These are phyloP conservation scores for Drosophila anceps DNA, from an alignment of 2,888 invertebrate species.

Conservation along the genomic window DNA sequence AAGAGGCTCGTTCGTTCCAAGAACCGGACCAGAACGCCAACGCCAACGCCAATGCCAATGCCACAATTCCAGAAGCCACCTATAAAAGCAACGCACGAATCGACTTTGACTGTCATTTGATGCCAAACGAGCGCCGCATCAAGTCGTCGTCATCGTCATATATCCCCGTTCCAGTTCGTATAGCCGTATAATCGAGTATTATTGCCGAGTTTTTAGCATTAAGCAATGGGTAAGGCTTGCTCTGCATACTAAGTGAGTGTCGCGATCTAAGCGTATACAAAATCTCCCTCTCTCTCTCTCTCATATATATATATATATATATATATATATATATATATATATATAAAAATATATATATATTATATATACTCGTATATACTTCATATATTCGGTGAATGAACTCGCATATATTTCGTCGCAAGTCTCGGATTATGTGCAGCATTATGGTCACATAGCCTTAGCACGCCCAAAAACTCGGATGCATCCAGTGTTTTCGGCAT, in stretches of 20 bases:
- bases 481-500: conserved; percentile 38
- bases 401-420: conserved; percentile 32
- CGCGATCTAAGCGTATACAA: conserved; percentile 30
- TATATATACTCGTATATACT: neutral
- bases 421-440: conserved; percentile 25
- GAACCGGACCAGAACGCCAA: conserved; percentile 60
- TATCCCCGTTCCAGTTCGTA: conserved; percentile 25
- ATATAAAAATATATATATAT: neutral
- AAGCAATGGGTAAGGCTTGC: conserved; percentile 72
- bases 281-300: too few relatives aligned
- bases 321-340: conserved; percentile 1
- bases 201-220: conserved; percentile 38
- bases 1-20: conserved; percentile 68
- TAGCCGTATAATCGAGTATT: conserved; percentile 24
- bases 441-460: conserved; percentile 75
- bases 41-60: conserved; percentile 18
- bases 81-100: conserved; percentile 70
- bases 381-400: conserved; percentile 66
- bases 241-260: conserved; percentile 61
- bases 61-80: conserved; percentile 39
- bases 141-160: conserved; percentile 23
- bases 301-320: neutral
- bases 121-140: conserved; percentile 62
- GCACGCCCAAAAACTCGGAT: conserved; percentile 50
- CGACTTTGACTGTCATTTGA: conserved; percentile 75